Percentiles rank a stretch among this genome's conserved stretches.
These are phyloP conservation scores for Pseudorhiza aurosa DNA, from an alignment of 30 jellyfish, hydroid and myxozoan genomes.

Conservation along the genomic window DNA sequence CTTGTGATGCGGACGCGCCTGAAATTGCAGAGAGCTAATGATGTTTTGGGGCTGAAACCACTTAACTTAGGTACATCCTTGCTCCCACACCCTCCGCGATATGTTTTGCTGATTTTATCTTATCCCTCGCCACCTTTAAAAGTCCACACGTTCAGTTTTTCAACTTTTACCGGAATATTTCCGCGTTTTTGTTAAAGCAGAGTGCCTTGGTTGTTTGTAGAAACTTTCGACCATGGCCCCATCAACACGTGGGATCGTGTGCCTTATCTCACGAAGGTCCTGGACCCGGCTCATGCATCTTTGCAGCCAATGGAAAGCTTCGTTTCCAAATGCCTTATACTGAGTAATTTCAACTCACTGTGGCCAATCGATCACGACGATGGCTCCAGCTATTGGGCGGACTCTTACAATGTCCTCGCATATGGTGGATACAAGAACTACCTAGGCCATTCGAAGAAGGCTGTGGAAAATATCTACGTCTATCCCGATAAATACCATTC, in stretches of 20 bases:
- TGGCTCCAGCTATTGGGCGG: slow-evolving; percentile 95
- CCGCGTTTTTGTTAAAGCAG: too few relatives aligned
- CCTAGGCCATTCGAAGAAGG: slow-evolving; percentile 79
- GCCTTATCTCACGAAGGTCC: slow-evolving; percentile 85
- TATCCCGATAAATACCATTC: slow-evolving; percentile 84
- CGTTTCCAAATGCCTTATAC: slow-evolving; percentile 56
- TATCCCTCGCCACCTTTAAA: too few relatives aligned
- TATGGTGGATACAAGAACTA: slow-evolving; percentile 95
- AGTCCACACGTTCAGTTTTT: too few relatives aligned
- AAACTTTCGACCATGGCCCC: slow-evolving; percentile 96
- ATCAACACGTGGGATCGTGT: slow-evolving; percentile 96
- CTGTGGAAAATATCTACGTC: slow-evolving; percentile 71
- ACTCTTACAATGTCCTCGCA: slow-evolving; percentile 71
- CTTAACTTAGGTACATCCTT: too few relatives aligned
- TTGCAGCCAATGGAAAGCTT: slow-evolving; percentile 69
- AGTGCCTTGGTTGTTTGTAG: slow-evolving; percentile 37
- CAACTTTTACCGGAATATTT: too few relatives aligned
- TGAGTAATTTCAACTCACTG: slow-evolving; percentile 79
- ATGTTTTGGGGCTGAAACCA: too few relatives aligned
- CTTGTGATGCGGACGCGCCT: too few relatives aligned
- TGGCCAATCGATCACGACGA: slow-evolving; percentile 99
- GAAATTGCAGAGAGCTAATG: too few relatives aligned
- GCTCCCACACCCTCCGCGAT: too few relatives aligned
- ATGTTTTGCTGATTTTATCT: too few relatives aligned
- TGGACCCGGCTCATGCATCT: slow-evolving; percentile 54